A percentile compares a stretch with the other conserved stretches of the same genome.
These are phyloP conservation scores for Myrmecophaga tridactyla DNA, from an alignment of 2,113 vertebrate species.

Conservation along the genomic window DNA sequence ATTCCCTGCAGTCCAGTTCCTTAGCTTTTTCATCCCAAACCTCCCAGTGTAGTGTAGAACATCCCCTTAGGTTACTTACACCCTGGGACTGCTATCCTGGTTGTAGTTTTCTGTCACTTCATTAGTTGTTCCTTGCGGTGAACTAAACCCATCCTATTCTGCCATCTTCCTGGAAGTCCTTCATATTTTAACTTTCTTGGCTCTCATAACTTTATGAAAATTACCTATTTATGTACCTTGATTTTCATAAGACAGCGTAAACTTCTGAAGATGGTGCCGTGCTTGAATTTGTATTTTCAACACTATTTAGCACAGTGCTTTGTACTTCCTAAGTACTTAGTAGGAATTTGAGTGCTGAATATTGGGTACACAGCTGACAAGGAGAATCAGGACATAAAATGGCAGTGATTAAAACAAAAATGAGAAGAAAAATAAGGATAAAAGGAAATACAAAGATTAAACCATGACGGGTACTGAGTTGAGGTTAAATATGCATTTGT, in stretches of 20 bases:
- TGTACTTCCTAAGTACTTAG: neutral
- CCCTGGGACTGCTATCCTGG: too few species aligned
- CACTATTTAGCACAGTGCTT: neutral
- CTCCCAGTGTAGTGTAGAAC: too few species aligned
- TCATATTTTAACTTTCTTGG: neutral
- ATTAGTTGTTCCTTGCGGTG: too few species aligned
- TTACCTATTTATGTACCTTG: neutral
- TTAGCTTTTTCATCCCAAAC: too few species aligned
- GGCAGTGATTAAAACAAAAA: neutral
- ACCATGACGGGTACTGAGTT: neutral
- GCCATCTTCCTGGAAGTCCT: neutral
- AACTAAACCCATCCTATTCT: too few species aligned
- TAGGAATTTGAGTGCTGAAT: constrained; percentile 42
- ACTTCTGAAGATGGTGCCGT: neutral
- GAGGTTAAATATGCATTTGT: neutral
- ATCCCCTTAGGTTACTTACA: too few species aligned
- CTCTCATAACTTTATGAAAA: neutral
- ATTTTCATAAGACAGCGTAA: constrained; percentile 14
- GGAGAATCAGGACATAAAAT: neutral
- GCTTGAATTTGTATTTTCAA: neutral
- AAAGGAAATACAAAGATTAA: neutral
- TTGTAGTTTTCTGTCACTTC: too few species aligned
- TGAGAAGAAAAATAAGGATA: neutral
- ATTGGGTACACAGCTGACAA: neutral
- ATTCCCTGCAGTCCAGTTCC: too few species aligned